phyloP scores from a whole-genome alignment of 2,113 vertebrate species.

The Calidris pygmaea region DNA sequence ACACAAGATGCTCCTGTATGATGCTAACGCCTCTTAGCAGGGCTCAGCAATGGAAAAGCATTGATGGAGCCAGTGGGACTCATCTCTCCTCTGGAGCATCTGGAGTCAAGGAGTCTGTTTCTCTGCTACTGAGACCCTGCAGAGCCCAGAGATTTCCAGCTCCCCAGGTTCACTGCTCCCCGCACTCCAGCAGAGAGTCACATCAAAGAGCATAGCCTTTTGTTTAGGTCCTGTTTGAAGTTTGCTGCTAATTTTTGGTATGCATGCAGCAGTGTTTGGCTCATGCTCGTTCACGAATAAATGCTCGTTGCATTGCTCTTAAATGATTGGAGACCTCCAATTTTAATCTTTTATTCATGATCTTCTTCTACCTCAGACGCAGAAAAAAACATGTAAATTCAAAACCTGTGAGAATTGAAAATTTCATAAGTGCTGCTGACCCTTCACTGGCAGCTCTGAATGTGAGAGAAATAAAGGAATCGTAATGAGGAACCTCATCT shows the following conservation, averaged over 20 bases:
- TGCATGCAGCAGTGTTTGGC: slow-evolving; percentile 6
- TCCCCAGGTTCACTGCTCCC: not conserved
- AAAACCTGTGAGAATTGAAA: slow-evolving; percentile 60
- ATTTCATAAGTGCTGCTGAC: slow-evolving; percentile 62
- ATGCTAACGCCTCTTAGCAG: not conserved
- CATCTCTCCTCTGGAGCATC: not conserved
- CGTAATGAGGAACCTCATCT: slow-evolving; percentile 7
- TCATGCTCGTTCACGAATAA: slow-evolving; percentile 45
- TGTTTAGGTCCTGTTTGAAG: slow-evolving; percentile 41
- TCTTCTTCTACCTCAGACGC: slow-evolving; percentile 57
- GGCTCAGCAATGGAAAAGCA: not conserved
- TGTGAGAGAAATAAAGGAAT: slow-evolving; percentile 15
- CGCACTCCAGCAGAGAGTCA: not conserved
- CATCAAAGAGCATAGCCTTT: slow-evolving; percentile 23
- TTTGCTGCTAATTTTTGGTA: slow-evolving; percentile 54
- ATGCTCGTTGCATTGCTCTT: slow-evolving; percentile 57
- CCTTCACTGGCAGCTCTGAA: slow-evolving; percentile 10
- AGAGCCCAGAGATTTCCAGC: not conserved
- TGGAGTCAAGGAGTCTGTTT: not conserved
- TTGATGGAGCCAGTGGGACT: rapidly evolving
- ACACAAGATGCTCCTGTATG: not conserved
- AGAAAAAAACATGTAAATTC: slow-evolving; percentile 61
- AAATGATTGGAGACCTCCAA: slow-evolving; percentile 61
- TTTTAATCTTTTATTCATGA: slow-evolving; percentile 81
- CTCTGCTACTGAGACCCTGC: not conserved